A percentile compares a stretch with the other conserved stretches of the same genome.
Evolutionary conservation across 1,140 invertebrate species (phyloP).

Genomic region (Andrena cerasifolii): DNA sequence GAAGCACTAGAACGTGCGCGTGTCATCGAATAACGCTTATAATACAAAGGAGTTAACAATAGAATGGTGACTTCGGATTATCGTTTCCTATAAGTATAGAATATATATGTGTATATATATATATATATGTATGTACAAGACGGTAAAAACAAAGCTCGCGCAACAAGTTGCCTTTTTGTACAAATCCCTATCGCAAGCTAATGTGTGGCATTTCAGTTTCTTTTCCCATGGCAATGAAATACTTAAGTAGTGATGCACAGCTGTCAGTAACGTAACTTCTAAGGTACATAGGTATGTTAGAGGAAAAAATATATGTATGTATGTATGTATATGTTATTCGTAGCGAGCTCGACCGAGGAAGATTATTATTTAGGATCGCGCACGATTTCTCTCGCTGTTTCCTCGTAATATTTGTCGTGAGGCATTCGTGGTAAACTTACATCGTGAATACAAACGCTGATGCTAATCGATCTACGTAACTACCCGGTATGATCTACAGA

Average conservation of each 20-base stretch:
- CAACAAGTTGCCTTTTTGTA: slow-evolving; percentile 2
- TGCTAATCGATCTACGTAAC: not conserved
- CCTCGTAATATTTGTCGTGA: slow-evolving; percentile 1
- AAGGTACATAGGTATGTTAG: not conserved
- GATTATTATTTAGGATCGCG: not conserved
- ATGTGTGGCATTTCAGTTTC: not conserved
- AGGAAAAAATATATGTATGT: not conserved
- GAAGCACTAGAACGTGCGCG: not conserved
- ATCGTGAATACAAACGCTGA: not conserved
- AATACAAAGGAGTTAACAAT: slow-evolving; percentile 37
- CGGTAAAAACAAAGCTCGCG: slow-evolving; percentile 14
- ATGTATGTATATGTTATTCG: not conserved
- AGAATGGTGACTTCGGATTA: not conserved
- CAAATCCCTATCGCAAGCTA: not conserved
- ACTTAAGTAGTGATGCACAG: not conserved
- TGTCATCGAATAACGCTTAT: slow-evolving; percentile 31
- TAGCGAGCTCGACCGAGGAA: not conserved
- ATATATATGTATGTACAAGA: too few relatives aligned
- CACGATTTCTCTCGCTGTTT: not conserved
- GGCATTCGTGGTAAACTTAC: slow-evolving; percentile 2
- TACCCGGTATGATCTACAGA: not conserved
- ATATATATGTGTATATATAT: too few relatives aligned
- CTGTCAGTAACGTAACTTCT: not conserved
- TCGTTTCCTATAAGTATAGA: slow-evolving; percentile 16
- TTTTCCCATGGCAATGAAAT: not conserved